Evolutionary conservation across 2,888 invertebrate species (phyloP).

Genomic region (Rhopalosiphum nymphaeae): DNA sequence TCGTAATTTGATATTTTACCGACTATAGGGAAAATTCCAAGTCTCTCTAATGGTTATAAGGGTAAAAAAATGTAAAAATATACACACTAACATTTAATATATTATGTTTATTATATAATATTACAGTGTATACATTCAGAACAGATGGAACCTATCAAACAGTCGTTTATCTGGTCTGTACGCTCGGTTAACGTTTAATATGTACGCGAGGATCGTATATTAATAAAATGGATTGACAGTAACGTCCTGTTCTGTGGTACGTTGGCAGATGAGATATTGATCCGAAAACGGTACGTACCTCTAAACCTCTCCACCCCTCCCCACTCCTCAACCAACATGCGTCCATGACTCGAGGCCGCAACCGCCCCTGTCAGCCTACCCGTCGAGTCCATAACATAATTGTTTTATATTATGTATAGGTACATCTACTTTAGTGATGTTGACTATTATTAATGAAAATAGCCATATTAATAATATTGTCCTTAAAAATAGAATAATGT

Average conservation of each 20-base stretch:
- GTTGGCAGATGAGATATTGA: slow-evolving; percentile 64
- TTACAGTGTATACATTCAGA: neutral
- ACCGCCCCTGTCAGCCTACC: neutral
- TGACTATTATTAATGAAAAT: slow-evolving; percentile 33
- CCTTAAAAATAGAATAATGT: neutral
- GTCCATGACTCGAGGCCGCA: neutral
- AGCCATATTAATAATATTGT: neutral
- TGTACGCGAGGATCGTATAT: slow-evolving; percentile 28
- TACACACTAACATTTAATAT: neutral
- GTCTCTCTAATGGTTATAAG: neutral
- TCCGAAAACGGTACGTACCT: slow-evolving; percentile 53
- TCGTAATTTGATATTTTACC: neutral
- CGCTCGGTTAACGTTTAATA: slow-evolving; percentile 52
- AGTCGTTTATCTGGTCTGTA: slow-evolving; percentile 27
- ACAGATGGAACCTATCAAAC: slow-evolving; percentile 46
- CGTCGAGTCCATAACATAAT: slow-evolving; percentile 6
- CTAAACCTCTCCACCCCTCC: neutral
- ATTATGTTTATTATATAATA: neutral
- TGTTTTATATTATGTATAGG: neutral
- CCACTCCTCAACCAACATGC: neutral
- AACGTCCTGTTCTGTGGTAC: slow-evolving; percentile 43
- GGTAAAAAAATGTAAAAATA: neutral
- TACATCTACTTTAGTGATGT: slow-evolving; percentile 3
- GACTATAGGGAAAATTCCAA: neutral
- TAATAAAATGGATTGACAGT: slow-evolving; percentile 62